Evolutionary conservation across 2,888 invertebrate genomes (phyloP).

Genomic region (Meganola albula): DNA sequence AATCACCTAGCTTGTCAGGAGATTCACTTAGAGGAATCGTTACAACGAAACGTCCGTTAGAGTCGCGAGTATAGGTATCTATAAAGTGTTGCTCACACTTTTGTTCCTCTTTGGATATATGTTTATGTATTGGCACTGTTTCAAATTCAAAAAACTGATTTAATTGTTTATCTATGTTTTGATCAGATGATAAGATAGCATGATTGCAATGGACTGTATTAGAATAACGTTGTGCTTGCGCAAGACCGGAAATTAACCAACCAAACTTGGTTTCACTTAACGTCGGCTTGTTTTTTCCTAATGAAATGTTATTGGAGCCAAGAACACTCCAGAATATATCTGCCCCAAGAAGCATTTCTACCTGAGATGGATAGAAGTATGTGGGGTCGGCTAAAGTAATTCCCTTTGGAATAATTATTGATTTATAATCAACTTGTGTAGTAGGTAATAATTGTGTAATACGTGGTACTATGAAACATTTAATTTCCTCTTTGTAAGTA

Average conservation of each 20-base stretch:
- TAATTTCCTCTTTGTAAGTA: constrained; percentile 8
- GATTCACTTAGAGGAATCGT: constrained; percentile 5
- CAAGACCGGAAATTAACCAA: background rate
- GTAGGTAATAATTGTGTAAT: constrained; percentile 11
- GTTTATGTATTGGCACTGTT: background rate
- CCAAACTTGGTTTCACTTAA: constrained; percentile 19
- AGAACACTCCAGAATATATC: constrained; percentile 23
- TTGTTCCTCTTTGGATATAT: background rate
- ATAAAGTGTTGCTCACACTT: background rate
- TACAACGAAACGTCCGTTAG: constrained; percentile 5
- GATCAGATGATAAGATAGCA: background rate
- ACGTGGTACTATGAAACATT: constrained; percentile 9
- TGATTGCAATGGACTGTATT: too few species aligned
- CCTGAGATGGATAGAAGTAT: constrained; percentile 17
- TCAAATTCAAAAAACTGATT: constrained; percentile 1
- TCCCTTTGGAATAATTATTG: constrained; percentile 16
- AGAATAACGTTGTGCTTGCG: too few species aligned
- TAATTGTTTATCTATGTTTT: background rate
- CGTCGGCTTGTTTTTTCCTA: constrained; percentile 9
- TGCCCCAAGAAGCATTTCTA: constrained; percentile 21
- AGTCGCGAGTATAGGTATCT: background rate
- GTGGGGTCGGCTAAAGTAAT: constrained; percentile 19
- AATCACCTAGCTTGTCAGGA: constrained; percentile 17
- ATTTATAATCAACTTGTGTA: constrained; percentile 7
- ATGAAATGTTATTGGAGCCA: constrained; percentile 10